phyloP scores from a whole-genome alignment of 2,113 vertebrate genomes.

The Galemys pyrenaicus region DNA sequence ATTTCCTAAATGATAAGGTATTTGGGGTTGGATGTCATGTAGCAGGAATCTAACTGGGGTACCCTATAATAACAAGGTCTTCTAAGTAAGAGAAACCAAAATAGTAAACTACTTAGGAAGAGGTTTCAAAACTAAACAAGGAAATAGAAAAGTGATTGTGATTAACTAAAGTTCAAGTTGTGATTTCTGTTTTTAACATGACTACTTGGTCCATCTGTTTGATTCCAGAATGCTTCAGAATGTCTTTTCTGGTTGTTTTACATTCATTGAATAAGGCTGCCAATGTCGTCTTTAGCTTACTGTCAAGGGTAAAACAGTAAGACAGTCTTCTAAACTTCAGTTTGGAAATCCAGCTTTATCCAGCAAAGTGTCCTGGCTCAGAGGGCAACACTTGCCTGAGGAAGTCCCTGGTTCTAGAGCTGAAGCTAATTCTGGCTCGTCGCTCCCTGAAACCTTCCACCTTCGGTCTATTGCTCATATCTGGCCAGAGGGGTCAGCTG shows the following conservation, averaged over 20 bases:
- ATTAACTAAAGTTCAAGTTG: slow-evolving; percentile 73
- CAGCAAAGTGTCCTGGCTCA: neutral
- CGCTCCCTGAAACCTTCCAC: neutral
- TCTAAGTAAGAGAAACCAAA: slow-evolving; percentile 61
- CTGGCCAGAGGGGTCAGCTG: neutral
- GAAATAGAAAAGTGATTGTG: slow-evolving; percentile 59
- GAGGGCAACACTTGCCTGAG: neutral
- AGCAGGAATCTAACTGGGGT: neutral
- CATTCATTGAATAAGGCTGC: slow-evolving; percentile 57
- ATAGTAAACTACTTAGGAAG: slow-evolving; percentile 56
- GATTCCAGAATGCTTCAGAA: slow-evolving; percentile 69
- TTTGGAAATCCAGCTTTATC: slow-evolving; percentile 13
- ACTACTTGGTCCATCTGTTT: slow-evolving; percentile 75
- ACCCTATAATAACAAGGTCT: slow-evolving; percentile 50
- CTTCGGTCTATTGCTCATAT: neutral
- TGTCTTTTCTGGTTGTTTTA: slow-evolving; percentile 74
- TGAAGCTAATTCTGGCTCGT: neutral
- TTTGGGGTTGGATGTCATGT: neutral
- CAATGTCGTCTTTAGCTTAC: slow-evolving; percentile 66
- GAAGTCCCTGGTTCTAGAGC: neutral
- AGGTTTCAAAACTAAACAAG: slow-evolving; percentile 64
- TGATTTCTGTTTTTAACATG: slow-evolving; percentile 73
- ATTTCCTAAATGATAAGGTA: slow-evolving; percentile 31
- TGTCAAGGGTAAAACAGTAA: slow-evolving; percentile 65
- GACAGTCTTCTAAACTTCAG: slow-evolving; percentile 50